Evolutionary conservation across 1,140 invertebrate genomes (phyloP), one percentile per base, ranked within the genome.

Genomic region (Akabosia matsudoensis): DNA sequence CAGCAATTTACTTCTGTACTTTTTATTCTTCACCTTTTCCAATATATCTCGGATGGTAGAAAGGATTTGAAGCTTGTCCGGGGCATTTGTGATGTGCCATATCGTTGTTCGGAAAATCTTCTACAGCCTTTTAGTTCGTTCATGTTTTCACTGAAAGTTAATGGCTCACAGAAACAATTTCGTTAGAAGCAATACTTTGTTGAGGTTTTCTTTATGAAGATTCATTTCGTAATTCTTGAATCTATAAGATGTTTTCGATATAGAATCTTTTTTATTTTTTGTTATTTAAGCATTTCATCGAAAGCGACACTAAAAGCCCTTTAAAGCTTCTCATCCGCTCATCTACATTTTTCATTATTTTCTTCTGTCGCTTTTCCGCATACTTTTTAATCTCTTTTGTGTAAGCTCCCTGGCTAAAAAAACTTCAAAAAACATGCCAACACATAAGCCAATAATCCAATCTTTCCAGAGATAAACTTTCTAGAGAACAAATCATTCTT

Each of bases 321-420:
- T 30, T 67, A 30, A 67, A 67, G 31, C 61, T 30, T 67, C 61
- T 67, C 61, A 67, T 67, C 61, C 61, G 61, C 61, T 67, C 61
- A 67, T 67, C 61, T 67, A n/a, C 28, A 67, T 67, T 67, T 67
- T 67, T 67, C 61, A 67, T 67, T 67, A 67, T 67, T 67, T 31
- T 31, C 30, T 67, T 7, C n/a, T n/a, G n/a, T n/a, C n/a, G n/a
- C n/a, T n/a, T n/a, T n/a, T n/a, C n/a, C 61, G 31, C 31, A 24
- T 31, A 67, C 61, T 67, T 67, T 67, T 67, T 67, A 30, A 67
- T 30, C 28, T 31, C 28, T 22, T 28, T 24, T 30, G 61, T n/a
- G 61, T 67, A 67, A 67, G 61, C 61, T 31, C 24, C 37, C 1
- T 24, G 28, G 13, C 31, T 67, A 67, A 67, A 31, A 31, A 67